Conservation (phyloP, 2,888 invertebrate species). For the Merodon equestris region DNA sequence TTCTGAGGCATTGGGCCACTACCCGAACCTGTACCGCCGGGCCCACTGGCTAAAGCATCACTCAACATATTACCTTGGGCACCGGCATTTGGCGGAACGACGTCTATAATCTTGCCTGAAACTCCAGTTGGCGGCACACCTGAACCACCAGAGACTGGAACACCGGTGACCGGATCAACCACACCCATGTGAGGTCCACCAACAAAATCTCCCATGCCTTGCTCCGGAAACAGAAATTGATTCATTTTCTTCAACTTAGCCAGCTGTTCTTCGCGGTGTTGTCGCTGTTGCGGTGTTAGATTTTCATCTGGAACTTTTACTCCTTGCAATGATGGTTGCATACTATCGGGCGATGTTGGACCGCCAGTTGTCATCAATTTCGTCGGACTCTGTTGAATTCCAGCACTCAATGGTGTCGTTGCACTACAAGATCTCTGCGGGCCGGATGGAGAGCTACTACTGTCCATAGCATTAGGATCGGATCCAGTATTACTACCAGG, state of each 20-base stretch:
- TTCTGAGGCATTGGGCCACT: slow-evolving; percentile 54
- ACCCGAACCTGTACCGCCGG: slow-evolving; percentile 29
- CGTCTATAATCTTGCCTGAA: slow-evolving; percentile 60
- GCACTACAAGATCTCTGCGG: slow-evolving; percentile 51
- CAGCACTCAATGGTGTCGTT: slow-evolving; percentile 43
- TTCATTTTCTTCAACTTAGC: slow-evolving; percentile 95
- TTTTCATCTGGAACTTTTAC: slow-evolving; percentile 97
- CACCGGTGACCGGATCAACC: slow-evolving; percentile 48
- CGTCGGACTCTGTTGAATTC: slow-evolving; percentile 59
- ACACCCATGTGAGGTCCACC: slow-evolving; percentile 48
- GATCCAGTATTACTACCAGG: slow-evolving; percentile 29
- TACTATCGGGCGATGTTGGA: slow-evolving; percentile 67
- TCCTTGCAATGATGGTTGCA: slow-evolving; percentile 84
- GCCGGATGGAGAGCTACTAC: slow-evolving; percentile 45
- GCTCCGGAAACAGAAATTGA: slow-evolving; percentile 93
- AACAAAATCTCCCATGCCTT: slow-evolving; percentile 73
- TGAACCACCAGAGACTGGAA: slow-evolving; percentile 38
- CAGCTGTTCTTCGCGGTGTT: slow-evolving; percentile 94
- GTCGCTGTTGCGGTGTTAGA: slow-evolving; percentile 96
- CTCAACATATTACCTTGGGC: slow-evolving; percentile 51
- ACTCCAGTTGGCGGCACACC: slow-evolving; percentile 39
- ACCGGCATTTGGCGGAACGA: slow-evolving; percentile 59
- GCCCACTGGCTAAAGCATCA: slow-evolving; percentile 43
- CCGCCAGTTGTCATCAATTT: slow-evolving; percentile 61
- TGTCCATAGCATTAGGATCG: slow-evolving; percentile 66